Base-by-base conservation (phyloP, 1,140 invertebrate genomes). In the Leucophenga varia region DNA sequence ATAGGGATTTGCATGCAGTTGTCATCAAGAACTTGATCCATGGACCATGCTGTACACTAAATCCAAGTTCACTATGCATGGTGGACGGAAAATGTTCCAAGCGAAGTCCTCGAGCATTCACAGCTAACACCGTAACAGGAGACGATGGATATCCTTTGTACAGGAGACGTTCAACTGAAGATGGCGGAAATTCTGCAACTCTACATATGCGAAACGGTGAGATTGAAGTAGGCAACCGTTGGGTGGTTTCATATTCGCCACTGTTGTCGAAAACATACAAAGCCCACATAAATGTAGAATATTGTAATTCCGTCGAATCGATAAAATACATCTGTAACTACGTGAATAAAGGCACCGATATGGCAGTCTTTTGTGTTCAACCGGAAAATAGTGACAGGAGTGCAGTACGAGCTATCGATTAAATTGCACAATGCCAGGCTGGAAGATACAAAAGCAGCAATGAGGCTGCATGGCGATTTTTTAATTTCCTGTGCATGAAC, bases 291-390 rank as follows among this genome's bases (percentile, higher is more conserved):
- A 72, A 74, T 47, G 59, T 73, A 3, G 70, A n/a, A n/a, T n/a
- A n/a, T n/a, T n/a, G n/a, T n/a, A n/a, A n/a, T n/a, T n/a, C n/a
- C n/a, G n/a, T n/a, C n/a, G n/a, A n/a, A n/a, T n/a, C n/a, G n/a
- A n/a, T n/a, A n/a, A n/a, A n/a, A n/a, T n/a, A n/a, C n/a, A 70
- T 79, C 35, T 78, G 69, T 39, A 78, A 78, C 59, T 78, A 76
- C 61, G 57, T 79, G 12, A 67, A 74, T 41, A 77, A 78, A 65
- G 76, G 74, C 3, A 58, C 53, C 30, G 67, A 72, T 42, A 45
- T 60, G 45, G 47, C 47, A n/a, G 21, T 35, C 9, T 43, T 49
- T 17, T 19, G 13, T 7, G 14, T 49, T 14, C 2, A 3, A 2
- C 4, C 42, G 13, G 6, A 3, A 3, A 49, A 43, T 34, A 5